phyloP scores from a whole-genome alignment of 2,113 vertebrate genomes.

The Hippocampus zosterae region DNA sequence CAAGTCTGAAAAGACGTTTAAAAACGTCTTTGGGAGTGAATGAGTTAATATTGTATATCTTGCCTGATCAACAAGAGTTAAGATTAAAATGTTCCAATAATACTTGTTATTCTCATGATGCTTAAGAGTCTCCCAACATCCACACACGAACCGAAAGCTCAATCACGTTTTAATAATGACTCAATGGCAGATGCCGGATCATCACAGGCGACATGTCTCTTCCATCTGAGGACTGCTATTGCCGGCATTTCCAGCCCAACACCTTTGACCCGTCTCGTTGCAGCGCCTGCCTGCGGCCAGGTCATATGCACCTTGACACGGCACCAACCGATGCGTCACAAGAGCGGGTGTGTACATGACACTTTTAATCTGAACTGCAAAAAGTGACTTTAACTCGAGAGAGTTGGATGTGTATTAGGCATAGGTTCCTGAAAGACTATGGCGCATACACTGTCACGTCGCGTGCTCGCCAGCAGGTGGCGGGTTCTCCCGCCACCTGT shows the following conservation, averaged over 20 bases:
- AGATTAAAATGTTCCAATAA: conserved; percentile 23
- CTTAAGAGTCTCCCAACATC: conserved; percentile 32
- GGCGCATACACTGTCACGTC: too few relatives aligned
- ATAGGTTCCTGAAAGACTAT: too few relatives aligned
- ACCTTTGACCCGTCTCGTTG: conserved; percentile 63
- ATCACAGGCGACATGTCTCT: conserved; percentile 28
- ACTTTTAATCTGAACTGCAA: background rate
- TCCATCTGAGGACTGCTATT: conserved; percentile 54
- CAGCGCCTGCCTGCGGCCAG: conserved; percentile 50
- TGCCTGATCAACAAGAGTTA: background rate
- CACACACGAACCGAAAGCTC: conserved; percentile 12
- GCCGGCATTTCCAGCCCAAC: conserved; percentile 54
- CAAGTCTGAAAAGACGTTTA: too few relatives aligned
- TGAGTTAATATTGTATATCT: conserved; percentile 21
- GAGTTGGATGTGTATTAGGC: background rate
- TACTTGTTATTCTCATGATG: conserved; percentile 25
- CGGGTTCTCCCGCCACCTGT: too few relatives aligned
- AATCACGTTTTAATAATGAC: conserved; percentile 14
- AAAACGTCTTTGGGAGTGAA: too few relatives aligned
- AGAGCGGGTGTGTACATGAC: conserved; percentile 32
- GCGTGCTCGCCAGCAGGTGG: too few relatives aligned
- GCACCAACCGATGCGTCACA: background rate
- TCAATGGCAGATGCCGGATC: conserved; percentile 1
- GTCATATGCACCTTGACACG: conserved; percentile 55
- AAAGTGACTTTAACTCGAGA: background rate